Evolutionary conservation across 2,888 invertebrate genomes (phyloP).

Genomic region (Chromoteleia sp.): DNA sequence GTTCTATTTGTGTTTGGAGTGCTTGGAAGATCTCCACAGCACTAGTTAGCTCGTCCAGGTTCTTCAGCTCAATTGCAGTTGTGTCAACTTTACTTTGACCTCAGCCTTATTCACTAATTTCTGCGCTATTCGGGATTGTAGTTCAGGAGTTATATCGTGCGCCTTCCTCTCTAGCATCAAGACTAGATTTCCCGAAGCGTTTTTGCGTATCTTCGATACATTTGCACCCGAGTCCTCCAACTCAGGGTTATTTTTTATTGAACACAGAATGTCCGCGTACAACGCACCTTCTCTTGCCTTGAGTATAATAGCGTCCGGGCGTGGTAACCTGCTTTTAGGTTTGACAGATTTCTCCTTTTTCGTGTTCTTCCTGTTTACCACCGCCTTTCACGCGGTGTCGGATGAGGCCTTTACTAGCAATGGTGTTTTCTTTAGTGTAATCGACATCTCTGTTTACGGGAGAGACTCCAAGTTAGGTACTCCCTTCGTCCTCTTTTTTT

Average conservation of each 20-base stretch:
- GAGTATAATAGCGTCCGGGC: too few relatives aligned
- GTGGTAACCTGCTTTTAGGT: too few relatives aligned
- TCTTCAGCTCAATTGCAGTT: constrained; percentile 36
- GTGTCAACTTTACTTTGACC: neutral
- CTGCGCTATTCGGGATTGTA: neutral
- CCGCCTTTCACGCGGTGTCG: too few relatives aligned
- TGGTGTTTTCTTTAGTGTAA: too few relatives aligned
- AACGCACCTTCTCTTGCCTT: too few relatives aligned
- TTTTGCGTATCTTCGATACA: constrained; percentile 7
- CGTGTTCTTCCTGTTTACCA: too few relatives aligned
- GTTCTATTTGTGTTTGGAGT: constrained; percentile 10
- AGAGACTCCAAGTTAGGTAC: too few relatives aligned
- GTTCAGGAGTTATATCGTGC: neutral
- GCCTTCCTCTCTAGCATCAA: neutral
- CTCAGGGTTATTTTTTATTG: constrained; percentile 7
- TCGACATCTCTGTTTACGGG: too few relatives aligned
- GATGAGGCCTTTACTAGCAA: too few relatives aligned
- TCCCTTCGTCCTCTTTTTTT: too few relatives aligned
- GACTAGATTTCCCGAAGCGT: neutral
- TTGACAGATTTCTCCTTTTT: too few relatives aligned
- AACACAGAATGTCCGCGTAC: constrained; percentile 21
- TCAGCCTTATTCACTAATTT: constrained; percentile 2
- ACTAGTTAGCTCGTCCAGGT: constrained; percentile 58
- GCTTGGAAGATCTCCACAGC: constrained; percentile 37
- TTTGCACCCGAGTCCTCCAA: neutral